Conservation (phyloP, 1,140 invertebrate species). For the Lysiphlebus fabarum region DNA sequence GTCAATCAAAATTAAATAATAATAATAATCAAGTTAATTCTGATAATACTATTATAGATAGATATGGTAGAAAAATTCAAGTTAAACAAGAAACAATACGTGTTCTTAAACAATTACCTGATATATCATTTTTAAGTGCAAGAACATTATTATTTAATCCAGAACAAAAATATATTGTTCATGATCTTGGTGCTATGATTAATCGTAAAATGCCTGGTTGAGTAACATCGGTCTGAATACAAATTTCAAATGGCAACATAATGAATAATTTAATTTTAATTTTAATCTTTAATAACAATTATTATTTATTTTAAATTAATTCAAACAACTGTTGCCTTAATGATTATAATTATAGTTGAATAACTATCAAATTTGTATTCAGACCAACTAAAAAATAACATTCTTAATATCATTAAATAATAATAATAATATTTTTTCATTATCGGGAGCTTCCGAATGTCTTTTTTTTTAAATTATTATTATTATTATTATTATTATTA, state of each 20-base stretch:
- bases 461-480: too few species aligned
- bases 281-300: too few species aligned
- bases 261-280: too few species aligned
- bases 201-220: conserved; percentile 55
- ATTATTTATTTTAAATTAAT: conserved; percentile 5
- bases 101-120: conserved; percentile 50
- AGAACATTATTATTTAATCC: conserved; percentile 50
- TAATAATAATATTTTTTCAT: too few species aligned
- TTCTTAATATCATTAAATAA: too few species aligned
- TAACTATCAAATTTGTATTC: conserved; percentile 45
- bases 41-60: conserved; percentile 46
- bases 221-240: conserved; percentile 56
- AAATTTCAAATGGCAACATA: conserved; percentile 38
- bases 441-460: too few species aligned
- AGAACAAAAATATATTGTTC: conserved; percentile 49
- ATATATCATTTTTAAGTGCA: conserved; percentile 50
- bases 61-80: conserved; percentile 45
- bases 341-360: too few species aligned
- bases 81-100: conserved; percentile 44
- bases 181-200: conserved; percentile 51
- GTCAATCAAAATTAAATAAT: not conserved
- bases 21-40: conserved; percentile 30
- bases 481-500: too few species aligned
- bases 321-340: conserved; percentile 28
- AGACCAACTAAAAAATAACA: conserved; percentile 33